A percentile compares a stretch with the other conserved stretches of the same genome.
phyloP scores from a whole-genome alignment of 2,888 invertebrate genomes.

The Tenthredo notha region DNA sequence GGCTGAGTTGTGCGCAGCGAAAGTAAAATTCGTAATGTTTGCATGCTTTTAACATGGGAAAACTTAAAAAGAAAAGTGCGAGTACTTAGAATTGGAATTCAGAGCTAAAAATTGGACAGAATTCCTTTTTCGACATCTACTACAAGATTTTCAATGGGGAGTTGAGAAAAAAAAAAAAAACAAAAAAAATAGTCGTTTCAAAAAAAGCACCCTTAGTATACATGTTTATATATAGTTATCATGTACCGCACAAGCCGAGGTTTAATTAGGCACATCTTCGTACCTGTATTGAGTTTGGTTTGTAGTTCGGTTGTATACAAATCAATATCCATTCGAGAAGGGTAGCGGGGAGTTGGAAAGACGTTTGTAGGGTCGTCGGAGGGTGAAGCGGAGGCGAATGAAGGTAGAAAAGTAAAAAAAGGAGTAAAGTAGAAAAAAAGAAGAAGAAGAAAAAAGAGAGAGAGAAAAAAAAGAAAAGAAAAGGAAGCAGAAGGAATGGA shows the following conservation, averaged over 20 bases:
- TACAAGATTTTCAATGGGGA: too few relatives aligned
- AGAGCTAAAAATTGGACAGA: too few relatives aligned
- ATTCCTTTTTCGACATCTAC: too few relatives aligned
- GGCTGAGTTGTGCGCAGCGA: too few relatives aligned
- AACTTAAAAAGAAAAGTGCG: too few relatives aligned
- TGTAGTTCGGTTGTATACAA: conserved; percentile 49
- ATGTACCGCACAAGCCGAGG: not conserved
- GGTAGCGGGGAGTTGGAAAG: conserved; percentile 33
- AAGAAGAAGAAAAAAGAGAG: conserved; percentile 7
- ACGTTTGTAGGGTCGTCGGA: conserved; percentile 48
- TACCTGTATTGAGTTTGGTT: conserved; percentile 41
- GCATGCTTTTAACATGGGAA: too few relatives aligned
- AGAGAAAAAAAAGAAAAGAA: conserved; percentile 31
- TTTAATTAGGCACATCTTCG: conserved; percentile 43
- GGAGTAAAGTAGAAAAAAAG: conserved; percentile 4
- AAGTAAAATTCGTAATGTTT: too few relatives aligned
- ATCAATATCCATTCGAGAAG: conserved; percentile 47
- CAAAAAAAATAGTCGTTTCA: too few relatives aligned
- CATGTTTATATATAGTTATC: not conserved
- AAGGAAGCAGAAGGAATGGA: conserved; percentile 54
- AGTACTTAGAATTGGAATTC: too few relatives aligned
- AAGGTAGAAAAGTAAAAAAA: conserved; percentile 40
- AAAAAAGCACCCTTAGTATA: too few relatives aligned
- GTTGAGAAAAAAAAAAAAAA: too few relatives aligned
- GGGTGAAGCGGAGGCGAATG: conserved; percentile 41